These are phyloP conservation scores for Novumbra hubbsi DNA, from an alignment of 2,797 vertebrate genomes.

Conservation along the genomic window DNA sequence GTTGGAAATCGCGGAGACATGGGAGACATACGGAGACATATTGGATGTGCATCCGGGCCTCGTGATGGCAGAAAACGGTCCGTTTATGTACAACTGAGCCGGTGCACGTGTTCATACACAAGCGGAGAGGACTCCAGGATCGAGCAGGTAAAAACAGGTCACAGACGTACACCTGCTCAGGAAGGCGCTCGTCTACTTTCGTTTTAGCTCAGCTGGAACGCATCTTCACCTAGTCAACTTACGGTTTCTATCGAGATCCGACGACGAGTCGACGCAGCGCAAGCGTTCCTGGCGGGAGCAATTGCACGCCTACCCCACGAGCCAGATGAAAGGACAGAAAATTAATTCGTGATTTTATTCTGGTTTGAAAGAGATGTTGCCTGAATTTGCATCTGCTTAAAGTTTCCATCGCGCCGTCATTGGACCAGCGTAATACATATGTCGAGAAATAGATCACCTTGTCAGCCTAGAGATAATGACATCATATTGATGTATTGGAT, in stretches of 20 bases:
- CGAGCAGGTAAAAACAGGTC: not conserved
- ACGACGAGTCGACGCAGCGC: not conserved
- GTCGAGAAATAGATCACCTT: constrained; percentile 24
- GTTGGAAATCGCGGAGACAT: not conserved
- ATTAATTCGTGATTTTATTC: not conserved
- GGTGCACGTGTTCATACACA: not conserved
- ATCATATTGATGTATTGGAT: constrained; percentile 35
- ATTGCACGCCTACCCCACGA: not conserved
- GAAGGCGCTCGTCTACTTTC: not conserved
- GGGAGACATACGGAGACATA: too few relatives aligned
- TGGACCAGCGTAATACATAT: constrained; percentile 26
- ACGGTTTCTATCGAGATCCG: not conserved
- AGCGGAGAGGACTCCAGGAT: not conserved
- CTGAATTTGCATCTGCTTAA: not conserved
- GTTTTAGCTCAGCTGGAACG: not conserved
- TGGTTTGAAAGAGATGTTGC: not conserved
- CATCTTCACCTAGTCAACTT: not conserved
- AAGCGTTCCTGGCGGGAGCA: not conserved
- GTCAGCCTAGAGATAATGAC: constrained; percentile 29
- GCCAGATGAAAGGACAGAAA: too few relatives aligned
- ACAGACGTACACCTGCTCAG: not conserved
- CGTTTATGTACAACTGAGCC: not conserved
- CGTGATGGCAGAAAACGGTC: not conserved
- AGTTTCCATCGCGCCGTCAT: constrained; percentile 19
- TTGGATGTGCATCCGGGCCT: not conserved